Conservation (phyloP, 2,797 vertebrate genomes). For the Pangasius macronema region DNA sequence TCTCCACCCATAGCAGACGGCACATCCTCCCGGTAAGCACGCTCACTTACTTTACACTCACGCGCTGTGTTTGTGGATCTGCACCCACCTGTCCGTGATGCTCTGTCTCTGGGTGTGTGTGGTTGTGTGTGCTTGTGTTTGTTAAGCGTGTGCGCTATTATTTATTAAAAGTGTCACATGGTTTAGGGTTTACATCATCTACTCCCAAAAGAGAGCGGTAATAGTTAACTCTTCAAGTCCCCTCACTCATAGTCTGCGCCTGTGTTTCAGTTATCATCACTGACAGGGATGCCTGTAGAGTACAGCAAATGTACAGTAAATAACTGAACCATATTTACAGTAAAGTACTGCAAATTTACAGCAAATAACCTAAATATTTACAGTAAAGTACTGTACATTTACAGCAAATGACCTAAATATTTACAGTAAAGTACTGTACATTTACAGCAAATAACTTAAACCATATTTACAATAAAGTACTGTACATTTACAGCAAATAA, state of each 20-base stretch:
- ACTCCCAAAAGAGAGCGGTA: conserved; percentile 81
- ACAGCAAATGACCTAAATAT: background rate
- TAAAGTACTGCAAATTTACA: background rate
- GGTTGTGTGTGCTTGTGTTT: conserved; percentile 51
- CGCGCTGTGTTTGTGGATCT: background rate
- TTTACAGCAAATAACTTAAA: background rate
- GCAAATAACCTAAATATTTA: background rate
- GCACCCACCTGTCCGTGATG: conserved; percentile 7
- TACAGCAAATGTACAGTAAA: background rate
- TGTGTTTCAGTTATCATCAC: background rate
- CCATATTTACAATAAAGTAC: background rate
- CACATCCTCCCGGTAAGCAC: conserved; percentile 74
- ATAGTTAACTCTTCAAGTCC: conserved; percentile 79
- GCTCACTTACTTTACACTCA: background rate
- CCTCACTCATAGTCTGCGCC: conserved; percentile 39
- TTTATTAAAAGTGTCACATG: conserved; percentile 91
- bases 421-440: background rate
- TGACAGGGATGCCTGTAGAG: background rate
- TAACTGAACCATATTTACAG: background rate
- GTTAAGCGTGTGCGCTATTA: conserved; percentile 78
- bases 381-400: background rate
- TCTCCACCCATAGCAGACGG: conserved; percentile 78
- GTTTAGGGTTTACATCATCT: conserved; percentile 92
- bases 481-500: background rate
- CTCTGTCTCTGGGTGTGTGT: background rate